phyloP scores from a whole-genome alignment of 2,888 invertebrate genomes.

The Microplitis manilae region DNA sequence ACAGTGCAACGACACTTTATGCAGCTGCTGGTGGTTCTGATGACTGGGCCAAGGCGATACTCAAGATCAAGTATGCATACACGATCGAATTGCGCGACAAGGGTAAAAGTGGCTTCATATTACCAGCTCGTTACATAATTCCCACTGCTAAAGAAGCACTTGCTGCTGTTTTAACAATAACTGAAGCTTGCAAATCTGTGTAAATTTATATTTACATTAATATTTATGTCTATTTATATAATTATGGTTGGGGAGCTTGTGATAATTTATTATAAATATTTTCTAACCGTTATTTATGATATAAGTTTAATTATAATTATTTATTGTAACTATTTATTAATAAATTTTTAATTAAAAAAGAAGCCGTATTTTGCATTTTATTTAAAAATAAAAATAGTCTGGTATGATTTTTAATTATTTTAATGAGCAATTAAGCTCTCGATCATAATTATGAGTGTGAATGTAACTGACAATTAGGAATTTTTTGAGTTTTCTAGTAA shows the following conservation, averaged over 20 bases:
- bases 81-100: conserved; percentile 91
- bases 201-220: conserved; percentile 2
- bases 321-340: background rate
- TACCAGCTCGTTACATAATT: conserved; percentile 85
- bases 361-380: no score
- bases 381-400: no score
- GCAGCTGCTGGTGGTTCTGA: conserved; percentile 88
- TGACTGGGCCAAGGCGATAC: conserved; percentile 92
- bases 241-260: background rate
- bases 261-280: background rate
- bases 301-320: background rate
- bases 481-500: no score
- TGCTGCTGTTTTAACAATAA: conserved; percentile 80
- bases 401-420: no score
- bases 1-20: conserved; percentile 84
- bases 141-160: conserved; percentile 84
- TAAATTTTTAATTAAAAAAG: background rate
- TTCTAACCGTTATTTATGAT: background rate
- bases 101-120: conserved; percentile 88
- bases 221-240: background rate
- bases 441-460: no score
- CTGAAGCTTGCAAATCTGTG: conserved; percentile 53
- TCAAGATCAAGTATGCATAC: conserved; percentile 88
- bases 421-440: no score
- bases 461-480: no score